A percentile compares a stretch with the other conserved stretches of the same genome.
These are phyloP conservation scores for Tiliacea citrago DNA, from an alignment of 2,888 invertebrate genomes.

Conservation along the genomic window DNA sequence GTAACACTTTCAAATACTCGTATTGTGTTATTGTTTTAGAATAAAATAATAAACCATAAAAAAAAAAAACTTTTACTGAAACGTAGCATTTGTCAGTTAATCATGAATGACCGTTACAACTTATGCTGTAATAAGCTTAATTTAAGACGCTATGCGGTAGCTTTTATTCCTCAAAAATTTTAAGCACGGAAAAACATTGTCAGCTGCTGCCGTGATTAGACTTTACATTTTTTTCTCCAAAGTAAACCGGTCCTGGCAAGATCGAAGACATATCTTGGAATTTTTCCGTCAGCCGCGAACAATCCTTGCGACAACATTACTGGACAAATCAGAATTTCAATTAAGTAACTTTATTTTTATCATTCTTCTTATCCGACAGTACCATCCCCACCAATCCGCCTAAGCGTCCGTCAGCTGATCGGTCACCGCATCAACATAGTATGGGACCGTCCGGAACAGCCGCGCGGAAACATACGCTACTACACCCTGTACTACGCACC, in stretches of 20 bases:
- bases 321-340: background rate
- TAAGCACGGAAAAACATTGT: no score
- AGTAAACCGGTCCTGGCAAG: background rate
- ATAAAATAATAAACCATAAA: background rate
- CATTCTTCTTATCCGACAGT: slow-evolving; percentile 76
- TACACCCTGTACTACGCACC: slow-evolving; percentile 93
- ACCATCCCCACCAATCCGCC: slow-evolving; percentile 93
- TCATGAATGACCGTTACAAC: background rate
- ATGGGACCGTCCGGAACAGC: slow-evolving; percentile 92
- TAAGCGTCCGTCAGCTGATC: slow-evolving; percentile 92
- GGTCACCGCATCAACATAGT: slow-evolving; percentile 91
- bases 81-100: background rate
- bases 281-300: background rate
- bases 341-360: no score
- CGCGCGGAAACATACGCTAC: slow-evolving; percentile 91
- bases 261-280: background rate
- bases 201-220: background rate
- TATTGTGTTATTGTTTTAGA: background rate
- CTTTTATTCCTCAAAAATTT: background rate
- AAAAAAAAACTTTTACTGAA: background rate
- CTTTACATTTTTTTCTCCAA: background rate
- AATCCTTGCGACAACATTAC: background rate
- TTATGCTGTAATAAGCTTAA: background rate
- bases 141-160: background rate
- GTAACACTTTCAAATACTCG: slow-evolving; percentile 72